Evolutionary conservation across 1,140 invertebrate genomes (phyloP), one percentile per base, ranked within the genome.

Genomic region (Gonioctena quinquepunctata): DNA sequence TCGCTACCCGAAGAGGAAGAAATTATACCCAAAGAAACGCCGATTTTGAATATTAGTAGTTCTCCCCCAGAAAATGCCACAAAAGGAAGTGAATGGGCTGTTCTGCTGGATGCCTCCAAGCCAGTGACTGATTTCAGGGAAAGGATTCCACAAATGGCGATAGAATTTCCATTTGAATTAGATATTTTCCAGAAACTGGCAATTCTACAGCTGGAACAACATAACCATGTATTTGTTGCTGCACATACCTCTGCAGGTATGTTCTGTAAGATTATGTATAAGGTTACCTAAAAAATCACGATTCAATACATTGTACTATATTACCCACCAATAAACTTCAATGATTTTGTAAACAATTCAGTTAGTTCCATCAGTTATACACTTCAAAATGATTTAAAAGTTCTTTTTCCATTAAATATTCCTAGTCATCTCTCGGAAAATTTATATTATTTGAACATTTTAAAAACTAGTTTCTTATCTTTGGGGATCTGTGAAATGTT

Each of bases 121-220:
- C 93, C 94, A 16, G 90, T 97, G 1, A 86, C 85, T 33, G 91
- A 97, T 82, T 97, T 96, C 82, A 87, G 93, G 56, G 89, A 94
- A 76, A 89, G 88, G 79, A 89, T 97, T 70, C 94, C 94, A 27
- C 88, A 94, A 68, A 93, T 95, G 83, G 96, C 96, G 1, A 90
- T 92, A 75, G 89, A 86, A 80, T 99, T 93, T 85, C 90, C 91
- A 23, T 99, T 99, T 86, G 95, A 98, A 82, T 86, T 99, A 74
- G 98, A 99, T 84, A 94, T 89, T 5, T 99, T 99, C 81, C 98
- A 99, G 83, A 98, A 99, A 84, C 89, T 93, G 82, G 97, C 98
- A 5, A 96, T 99, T 75, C 82, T 98, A 7, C 94, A 94, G 82
- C 85, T 99, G 42, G 97, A 99, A 86, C 91, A 96, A 77, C 91